phyloP scores from a whole-genome alignment of 2,113 vertebrate species.

The Heterochromis multidens region DNA sequence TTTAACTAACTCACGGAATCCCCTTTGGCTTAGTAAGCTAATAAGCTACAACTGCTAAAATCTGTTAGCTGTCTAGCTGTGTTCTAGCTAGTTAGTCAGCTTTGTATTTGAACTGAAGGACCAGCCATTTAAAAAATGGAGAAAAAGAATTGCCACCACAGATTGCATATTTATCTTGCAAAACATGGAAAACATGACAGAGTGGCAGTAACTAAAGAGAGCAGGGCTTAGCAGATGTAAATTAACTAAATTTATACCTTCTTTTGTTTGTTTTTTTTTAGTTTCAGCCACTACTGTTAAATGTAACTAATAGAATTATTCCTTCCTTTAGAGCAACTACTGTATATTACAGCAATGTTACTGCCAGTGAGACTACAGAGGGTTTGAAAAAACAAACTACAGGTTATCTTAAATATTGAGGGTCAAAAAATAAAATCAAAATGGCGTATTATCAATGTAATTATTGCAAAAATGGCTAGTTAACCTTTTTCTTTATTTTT shows the following conservation, averaged over 20 bases:
- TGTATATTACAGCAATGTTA: not conserved
- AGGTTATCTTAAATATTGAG: not conserved
- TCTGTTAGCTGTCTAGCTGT: not conserved
- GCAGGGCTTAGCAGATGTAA: not conserved
- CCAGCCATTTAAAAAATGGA: not conserved
- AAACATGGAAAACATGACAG: not conserved
- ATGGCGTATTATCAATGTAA: not conserved
- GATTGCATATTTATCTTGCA: not conserved
- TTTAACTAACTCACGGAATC: rapidly evolving
- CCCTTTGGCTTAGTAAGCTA: not conserved
- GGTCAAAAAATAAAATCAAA: not conserved
- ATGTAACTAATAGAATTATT: not conserved
- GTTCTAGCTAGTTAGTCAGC: not conserved
- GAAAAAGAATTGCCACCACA: not conserved
- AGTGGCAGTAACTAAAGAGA: not conserved
- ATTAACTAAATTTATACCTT: too few relatives aligned
- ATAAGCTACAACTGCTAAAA: not conserved
- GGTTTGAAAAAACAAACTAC: not conserved
- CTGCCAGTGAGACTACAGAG: not conserved
- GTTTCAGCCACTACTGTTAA: not conserved
- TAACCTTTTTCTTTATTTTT: not conserved
- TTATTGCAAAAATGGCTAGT: conserved; percentile 35
- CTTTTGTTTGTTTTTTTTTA: not conserved
- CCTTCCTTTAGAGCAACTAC: not conserved
- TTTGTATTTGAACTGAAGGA: not conserved